phyloP scores from a whole-genome alignment of 1,140 invertebrate genomes.

The Nomia melanderi region DNA sequence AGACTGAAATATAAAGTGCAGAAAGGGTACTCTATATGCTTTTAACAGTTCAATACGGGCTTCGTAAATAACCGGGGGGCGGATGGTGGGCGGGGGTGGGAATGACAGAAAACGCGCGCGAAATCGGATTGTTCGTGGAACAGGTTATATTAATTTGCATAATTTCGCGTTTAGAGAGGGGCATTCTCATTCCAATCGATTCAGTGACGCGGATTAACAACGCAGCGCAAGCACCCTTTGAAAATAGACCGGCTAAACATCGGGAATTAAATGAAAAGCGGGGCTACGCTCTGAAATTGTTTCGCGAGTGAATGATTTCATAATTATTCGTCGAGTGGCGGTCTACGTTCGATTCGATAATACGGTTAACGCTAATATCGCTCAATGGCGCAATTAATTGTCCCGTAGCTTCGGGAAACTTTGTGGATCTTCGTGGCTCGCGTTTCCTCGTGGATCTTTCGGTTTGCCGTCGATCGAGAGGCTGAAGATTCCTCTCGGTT shows the following conservation, averaged over 20 bases:
- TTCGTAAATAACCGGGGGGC: not conserved
- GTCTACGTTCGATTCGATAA: slow-evolving; percentile 35
- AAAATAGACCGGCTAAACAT: slow-evolving; percentile 62
- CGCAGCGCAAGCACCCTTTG: slow-evolving; percentile 33
- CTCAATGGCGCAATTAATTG: slow-evolving; percentile 41
- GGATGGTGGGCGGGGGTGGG: too few relatives aligned
- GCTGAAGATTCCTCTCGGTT: not conserved
- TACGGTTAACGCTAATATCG: slow-evolving; percentile 23
- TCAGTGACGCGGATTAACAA: slow-evolving; percentile 38
- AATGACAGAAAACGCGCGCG: not conserved
- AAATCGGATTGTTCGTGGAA: not conserved
- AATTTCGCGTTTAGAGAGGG: slow-evolving; percentile 13
- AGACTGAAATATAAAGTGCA: not conserved
- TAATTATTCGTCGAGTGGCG: slow-evolving; percentile 53
- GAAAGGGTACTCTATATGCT: not conserved
- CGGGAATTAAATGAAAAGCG: slow-evolving; percentile 56
- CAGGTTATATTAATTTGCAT: slow-evolving; percentile 28
- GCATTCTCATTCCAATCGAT: slow-evolving; percentile 10
- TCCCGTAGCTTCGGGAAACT: not conserved
- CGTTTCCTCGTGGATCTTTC: not conserved
- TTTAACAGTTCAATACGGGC: not conserved
- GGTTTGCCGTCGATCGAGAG: not conserved
- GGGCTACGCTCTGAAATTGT: slow-evolving; percentile 42
- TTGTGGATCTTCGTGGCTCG: slow-evolving; percentile 14
- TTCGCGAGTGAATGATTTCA: slow-evolving; percentile 55